These are phyloP conservation scores for Formica selysi DNA, from an alignment of 1,140 invertebrate species.

Conservation along the genomic window DNA sequence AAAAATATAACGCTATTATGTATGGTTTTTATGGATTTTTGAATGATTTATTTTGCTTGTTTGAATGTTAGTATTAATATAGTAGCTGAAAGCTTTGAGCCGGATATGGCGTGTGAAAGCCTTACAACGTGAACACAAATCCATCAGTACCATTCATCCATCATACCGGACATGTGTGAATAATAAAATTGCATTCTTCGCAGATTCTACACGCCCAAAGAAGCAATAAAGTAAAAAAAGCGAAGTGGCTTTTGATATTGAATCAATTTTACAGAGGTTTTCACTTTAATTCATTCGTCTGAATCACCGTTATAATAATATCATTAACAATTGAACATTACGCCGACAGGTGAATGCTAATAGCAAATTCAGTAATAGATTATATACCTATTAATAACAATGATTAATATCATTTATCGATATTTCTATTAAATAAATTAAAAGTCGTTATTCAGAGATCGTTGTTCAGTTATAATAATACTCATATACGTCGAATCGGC, in stretches of 20 bases:
- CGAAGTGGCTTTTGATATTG: neutral
- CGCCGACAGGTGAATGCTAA: neutral
- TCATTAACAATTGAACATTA: slow-evolving; percentile 8
- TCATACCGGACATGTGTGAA: slow-evolving; percentile 8
- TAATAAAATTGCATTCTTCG: slow-evolving; percentile 21
- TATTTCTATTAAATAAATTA: slow-evolving; percentile 40
- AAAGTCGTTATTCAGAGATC: neutral
- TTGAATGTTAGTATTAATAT: slow-evolving; percentile 37
- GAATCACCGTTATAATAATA: neutral
- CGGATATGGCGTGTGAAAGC: neutral
- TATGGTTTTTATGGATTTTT: neutral
- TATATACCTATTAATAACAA: slow-evolving; percentile 11
- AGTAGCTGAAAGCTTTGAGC: slow-evolving; percentile 2
- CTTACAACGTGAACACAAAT: neutral
- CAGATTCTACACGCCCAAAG: neutral
- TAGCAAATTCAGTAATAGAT: slow-evolving; percentile 25
- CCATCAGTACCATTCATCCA: slow-evolving; percentile 13
- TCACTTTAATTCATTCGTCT: neutral
- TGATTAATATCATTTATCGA: slow-evolving; percentile 49
- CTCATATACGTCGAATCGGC: neutral
- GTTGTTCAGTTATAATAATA: too few relatives aligned
- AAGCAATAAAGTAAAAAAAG: neutral
- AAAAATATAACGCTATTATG: neutral
- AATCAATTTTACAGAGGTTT: neutral
- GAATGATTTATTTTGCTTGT: slow-evolving; percentile 12